Evolutionary conservation across 2,797 vertebrate species (phyloP).

Genomic region (Anabas testudineus): DNA sequence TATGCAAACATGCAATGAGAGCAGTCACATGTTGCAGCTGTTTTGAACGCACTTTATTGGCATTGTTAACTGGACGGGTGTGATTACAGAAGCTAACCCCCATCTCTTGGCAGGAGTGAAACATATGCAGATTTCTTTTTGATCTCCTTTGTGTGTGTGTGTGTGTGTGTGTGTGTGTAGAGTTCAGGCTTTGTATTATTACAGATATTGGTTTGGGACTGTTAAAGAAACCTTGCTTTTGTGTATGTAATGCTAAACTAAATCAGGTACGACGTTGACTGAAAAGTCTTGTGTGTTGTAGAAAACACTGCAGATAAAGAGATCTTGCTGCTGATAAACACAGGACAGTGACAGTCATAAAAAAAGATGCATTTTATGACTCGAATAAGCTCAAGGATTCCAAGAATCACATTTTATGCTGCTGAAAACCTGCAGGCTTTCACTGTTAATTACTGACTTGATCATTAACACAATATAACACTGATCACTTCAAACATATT

Average conservation of each 20-base stretch:
- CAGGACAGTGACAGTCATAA: constrained; percentile 19
- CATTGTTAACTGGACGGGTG: not conserved
- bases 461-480: too few species aligned
- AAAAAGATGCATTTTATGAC: constrained; percentile 27
- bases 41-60: constrained; percentile 8
- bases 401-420: constrained; percentile 1
- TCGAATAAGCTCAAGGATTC: not conserved
- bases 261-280: not conserved
- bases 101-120: not conserved
- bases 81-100: not conserved
- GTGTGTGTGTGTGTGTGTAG: too few species aligned
- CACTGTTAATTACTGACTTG: not conserved
- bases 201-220: too few species aligned
- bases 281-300: not conserved
- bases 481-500: not conserved
- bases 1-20: constrained; percentile 29
- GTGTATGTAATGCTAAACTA: too few species aligned
- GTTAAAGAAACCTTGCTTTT: not conserved
- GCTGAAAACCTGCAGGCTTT: not conserved
- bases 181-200: not conserved
- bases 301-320: not conserved
- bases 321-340: not conserved
- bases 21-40: constrained; percentile 14
- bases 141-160: too few species aligned
- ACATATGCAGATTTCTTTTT: not conserved